Percentiles rank a stretch among this genome's conserved stretches.
Evolutionary conservation across 2,113 vertebrate species (phyloP).

Genomic region (Scatophagus argus): DNA sequence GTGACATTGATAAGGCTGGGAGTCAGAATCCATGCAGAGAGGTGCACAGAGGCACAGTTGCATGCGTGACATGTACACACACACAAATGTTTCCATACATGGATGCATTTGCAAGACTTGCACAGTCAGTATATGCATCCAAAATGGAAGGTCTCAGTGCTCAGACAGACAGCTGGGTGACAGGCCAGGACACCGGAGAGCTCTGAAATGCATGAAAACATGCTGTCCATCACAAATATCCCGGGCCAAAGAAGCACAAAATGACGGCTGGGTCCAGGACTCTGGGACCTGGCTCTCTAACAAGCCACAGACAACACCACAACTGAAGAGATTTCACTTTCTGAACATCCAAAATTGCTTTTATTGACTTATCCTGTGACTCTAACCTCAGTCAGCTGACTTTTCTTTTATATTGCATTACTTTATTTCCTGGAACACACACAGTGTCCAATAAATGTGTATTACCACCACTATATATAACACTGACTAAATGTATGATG

Average conservation of each 20-base stretch:
- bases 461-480: constrained; percentile 5
- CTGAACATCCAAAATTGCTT: constrained; percentile 57
- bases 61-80: neutral
- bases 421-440: constrained; percentile 41
- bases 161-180: constrained; percentile 46
- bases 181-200: constrained; percentile 58
- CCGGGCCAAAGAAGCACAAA: constrained; percentile 54
- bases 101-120: constrained; percentile 27
- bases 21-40: constrained; percentile 66
- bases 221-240: constrained; percentile 66
- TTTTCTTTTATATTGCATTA: constrained; percentile 32
- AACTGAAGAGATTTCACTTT: constrained; percentile 52
- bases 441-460: constrained; percentile 6
- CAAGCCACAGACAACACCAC: constrained; percentile 54
- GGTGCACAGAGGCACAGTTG: constrained; percentile 26
- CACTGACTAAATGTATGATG: constrained; percentile 8
- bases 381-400: constrained; percentile 34
- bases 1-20: constrained; percentile 77
- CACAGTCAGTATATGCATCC: constrained; percentile 34
- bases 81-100: constrained; percentile 19
- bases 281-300: constrained; percentile 45
- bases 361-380: constrained; percentile 43
- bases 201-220: constrained; percentile 54
- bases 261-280: constrained; percentile 45
- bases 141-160: constrained; percentile 46